These are phyloP conservation scores for Chaitophorus viminalis DNA, from an alignment of 2,888 invertebrate genomes.

Conservation along the genomic window DNA sequence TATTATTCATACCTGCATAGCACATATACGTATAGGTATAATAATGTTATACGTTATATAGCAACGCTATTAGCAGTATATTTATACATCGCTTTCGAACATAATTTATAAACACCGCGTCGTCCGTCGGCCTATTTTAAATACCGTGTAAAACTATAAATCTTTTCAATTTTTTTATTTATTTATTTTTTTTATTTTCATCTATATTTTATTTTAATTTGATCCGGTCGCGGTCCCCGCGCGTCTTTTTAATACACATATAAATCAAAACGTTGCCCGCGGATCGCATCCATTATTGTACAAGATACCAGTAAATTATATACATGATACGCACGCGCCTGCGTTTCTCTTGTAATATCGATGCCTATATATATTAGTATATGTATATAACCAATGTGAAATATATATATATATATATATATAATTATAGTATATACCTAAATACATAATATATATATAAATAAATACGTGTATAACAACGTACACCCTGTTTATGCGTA, in stretches of 20 bases:
- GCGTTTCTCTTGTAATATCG: background rate
- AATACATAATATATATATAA: no score
- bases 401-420: background rate
- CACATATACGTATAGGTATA: no score
- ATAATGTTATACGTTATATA: background rate
- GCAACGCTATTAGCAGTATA: constrained; percentile 27
- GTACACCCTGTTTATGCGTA: no score
- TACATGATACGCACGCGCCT: background rate
- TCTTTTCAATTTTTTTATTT: constrained; percentile 25
- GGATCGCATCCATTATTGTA: constrained; percentile 5
- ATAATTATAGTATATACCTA: no score
- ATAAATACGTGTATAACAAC: no score
- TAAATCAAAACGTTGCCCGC: constrained; percentile 45
- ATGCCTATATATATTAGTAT: no score
- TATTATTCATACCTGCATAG: constrained; percentile 7
- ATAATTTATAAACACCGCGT: constrained; percentile 38
- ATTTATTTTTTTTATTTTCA: background rate
- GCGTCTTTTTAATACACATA: constrained; percentile 24
- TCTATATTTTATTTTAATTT: constrained; percentile 29
- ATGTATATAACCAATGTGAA: no score
- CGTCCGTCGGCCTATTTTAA: constrained; percentile 49
- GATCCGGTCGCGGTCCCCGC: background rate
- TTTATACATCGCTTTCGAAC: constrained; percentile 34
- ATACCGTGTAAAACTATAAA: constrained; percentile 49
- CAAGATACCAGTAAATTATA: background rate